phyloP scores from a whole-genome alignment of 2,113 vertebrate genomes.

The Ahaetulla prasina region DNA sequence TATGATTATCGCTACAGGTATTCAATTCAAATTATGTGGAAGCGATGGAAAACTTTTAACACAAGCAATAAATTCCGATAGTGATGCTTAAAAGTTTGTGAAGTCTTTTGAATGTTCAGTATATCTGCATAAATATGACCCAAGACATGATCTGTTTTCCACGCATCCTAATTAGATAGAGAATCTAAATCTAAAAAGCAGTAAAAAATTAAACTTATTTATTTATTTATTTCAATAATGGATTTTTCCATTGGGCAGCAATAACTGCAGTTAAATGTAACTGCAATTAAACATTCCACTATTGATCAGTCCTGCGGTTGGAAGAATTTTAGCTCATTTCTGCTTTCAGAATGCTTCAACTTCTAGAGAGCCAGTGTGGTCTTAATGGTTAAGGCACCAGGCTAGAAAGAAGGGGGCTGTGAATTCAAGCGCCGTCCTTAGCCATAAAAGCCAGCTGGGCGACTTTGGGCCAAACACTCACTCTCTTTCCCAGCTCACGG shows the following conservation, averaged over 20 bases:
- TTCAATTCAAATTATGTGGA: conserved; percentile 1
- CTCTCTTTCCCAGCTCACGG: too few relatives aligned
- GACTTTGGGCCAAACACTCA: too few relatives aligned
- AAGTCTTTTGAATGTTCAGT: neutral
- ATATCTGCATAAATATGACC: neutral
- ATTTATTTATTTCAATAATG: neutral
- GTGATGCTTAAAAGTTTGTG: neutral
- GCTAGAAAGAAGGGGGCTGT: too few relatives aligned
- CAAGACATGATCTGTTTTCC: neutral
- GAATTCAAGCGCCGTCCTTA: too few relatives aligned
- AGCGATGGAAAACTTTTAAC: neutral
- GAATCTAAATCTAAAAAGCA: neutral
- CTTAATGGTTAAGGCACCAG: too few relatives aligned
- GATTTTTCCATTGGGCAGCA: neutral
- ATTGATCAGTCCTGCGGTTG: neutral
- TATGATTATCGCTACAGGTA: conserved; percentile 90
- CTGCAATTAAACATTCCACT: neutral
- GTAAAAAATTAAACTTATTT: neutral
- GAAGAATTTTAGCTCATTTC: neutral
- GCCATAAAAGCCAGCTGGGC: too few relatives aligned
- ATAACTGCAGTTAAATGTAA: neutral
- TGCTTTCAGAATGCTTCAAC: neutral
- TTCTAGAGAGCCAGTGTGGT: too few relatives aligned
- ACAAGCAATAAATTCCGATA: neutral
- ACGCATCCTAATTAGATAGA: neutral